These are phyloP conservation scores for Acanthosepion esculentum DNA, from an alignment of 2,888 invertebrate species.

Conservation along the genomic window DNA sequence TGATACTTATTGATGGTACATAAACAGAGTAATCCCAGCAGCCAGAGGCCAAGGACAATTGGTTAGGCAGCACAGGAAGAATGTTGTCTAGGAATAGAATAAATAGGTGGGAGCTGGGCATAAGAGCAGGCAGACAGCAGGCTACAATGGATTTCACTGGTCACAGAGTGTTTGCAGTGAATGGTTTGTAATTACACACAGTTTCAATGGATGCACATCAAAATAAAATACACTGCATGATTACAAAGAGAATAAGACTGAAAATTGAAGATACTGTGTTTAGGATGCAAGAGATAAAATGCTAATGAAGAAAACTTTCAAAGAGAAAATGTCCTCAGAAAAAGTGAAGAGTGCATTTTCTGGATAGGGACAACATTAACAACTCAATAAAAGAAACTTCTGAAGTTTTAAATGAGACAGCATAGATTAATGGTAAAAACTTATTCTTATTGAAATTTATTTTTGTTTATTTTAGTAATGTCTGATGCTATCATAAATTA, in stretches of 20 bases:
- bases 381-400: background rate
- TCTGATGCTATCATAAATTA: background rate
- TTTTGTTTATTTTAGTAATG: background rate
- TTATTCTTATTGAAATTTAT: background rate
- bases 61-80: slow-evolving; percentile 33
- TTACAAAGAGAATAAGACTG: slow-evolving; percentile 4
- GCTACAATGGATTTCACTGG: slow-evolving; percentile 33
- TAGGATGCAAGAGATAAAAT: background rate
- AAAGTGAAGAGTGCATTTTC: background rate
- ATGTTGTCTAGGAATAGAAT: background rate
- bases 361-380: background rate
- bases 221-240: slow-evolving; percentile 2
- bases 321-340: background rate
- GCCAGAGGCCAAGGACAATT: slow-evolving; percentile 33
- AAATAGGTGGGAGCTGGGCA: background rate
- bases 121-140: slow-evolving; percentile 2
- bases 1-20: slow-evolving; percentile 12
- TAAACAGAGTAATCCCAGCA: slow-evolving; percentile 6
- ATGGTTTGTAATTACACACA: slow-evolving; percentile 6
- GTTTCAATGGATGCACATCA: slow-evolving; percentile 33
- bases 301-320: background rate
- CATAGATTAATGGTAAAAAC: background rate
- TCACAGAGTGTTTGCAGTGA: slow-evolving; percentile 21
- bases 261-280: slow-evolving; percentile 2
- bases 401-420: background rate